Evolutionary conservation across 2,888 invertebrate species (phyloP).

Genomic region (Oasisia sp.): DNA sequence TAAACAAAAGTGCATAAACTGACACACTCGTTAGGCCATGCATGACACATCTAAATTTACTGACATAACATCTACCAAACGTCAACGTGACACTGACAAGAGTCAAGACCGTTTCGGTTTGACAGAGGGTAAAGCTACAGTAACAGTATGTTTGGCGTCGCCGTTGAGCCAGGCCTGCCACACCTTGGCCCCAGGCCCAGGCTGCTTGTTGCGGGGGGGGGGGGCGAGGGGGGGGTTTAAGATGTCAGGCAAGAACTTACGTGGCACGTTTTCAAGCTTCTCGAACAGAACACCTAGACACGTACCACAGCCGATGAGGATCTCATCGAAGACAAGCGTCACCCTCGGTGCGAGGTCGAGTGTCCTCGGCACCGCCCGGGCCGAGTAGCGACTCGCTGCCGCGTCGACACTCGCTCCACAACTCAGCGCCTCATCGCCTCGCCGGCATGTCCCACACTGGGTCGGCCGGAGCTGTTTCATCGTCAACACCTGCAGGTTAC

Average conservation of each 20-base stretch:
- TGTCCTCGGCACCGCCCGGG: background rate
- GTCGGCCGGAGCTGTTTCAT: background rate
- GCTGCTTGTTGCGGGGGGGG: background rate
- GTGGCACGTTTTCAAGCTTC: background rate
- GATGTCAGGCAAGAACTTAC: background rate
- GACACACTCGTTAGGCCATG: too few relatives aligned
- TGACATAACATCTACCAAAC: too few relatives aligned
- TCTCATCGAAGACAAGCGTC: background rate
- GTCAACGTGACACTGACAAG: too few relatives aligned
- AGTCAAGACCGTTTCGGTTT: too few relatives aligned
- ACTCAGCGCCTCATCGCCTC: background rate
- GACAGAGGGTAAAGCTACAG: too few relatives aligned
- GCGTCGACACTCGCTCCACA: background rate
- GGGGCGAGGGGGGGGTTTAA: background rate
- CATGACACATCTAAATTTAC: too few relatives aligned
- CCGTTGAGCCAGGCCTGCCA: too few relatives aligned
- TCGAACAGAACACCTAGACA: background rate
- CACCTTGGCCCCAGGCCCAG: too few relatives aligned
- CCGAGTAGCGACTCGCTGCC: background rate
- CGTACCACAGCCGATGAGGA: background rate
- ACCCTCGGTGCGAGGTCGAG: constrained; percentile 6
- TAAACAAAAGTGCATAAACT: too few relatives aligned
- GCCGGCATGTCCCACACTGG: background rate
- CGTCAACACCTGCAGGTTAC: background rate
- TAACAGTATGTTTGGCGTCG: too few relatives aligned